Evolutionary conservation across 2,888 invertebrate genomes (phyloP).

Genomic region (Eugnorisma glareosa): DNA sequence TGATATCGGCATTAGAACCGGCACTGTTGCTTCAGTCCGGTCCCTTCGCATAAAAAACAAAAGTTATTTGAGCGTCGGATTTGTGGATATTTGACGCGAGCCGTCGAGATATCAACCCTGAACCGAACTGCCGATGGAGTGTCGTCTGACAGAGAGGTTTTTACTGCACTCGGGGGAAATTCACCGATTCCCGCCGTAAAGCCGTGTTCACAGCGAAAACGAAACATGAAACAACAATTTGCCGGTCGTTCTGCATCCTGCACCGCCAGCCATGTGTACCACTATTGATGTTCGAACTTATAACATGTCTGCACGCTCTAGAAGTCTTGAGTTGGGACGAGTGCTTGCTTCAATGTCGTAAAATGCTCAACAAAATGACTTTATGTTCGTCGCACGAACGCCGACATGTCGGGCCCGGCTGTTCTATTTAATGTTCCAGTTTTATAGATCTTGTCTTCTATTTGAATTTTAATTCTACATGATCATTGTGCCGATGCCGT

Average conservation of each 20-base stretch:
- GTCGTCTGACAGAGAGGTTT: constrained; percentile 81
- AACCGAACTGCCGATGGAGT: constrained; percentile 80
- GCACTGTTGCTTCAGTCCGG: constrained; percentile 71
- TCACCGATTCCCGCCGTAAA: constrained; percentile 83
- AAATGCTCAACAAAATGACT: constrained; percentile 81
- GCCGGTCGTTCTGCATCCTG: constrained; percentile 74
- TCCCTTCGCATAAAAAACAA: constrained; percentile 76
- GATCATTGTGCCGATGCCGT: constrained; percentile 74
- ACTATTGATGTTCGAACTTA: constrained; percentile 67
- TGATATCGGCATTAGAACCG: constrained; percentile 76
- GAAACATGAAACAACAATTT: constrained; percentile 81
- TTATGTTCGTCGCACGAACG: constrained; percentile 74
- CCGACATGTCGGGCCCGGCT: constrained; percentile 74
- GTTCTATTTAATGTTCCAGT: constrained; percentile 79
- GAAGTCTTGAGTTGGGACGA: constrained; percentile 64
- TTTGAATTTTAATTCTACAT: constrained; percentile 83
- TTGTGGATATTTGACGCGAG: constrained; percentile 77
- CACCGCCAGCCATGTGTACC: constrained; percentile 64
- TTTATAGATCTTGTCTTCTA: constrained; percentile 80
- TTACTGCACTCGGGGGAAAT: constrained; percentile 88
- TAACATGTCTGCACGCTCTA: constrained; percentile 63
- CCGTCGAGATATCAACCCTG: constrained; percentile 78
- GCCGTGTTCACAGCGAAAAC: constrained; percentile 73
- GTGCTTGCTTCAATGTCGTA: constrained; percentile 78
- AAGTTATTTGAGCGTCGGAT: constrained; percentile 79